phyloP scores from a whole-genome alignment of 2,888 invertebrate species.

The Himalopsyche japonica region DNA sequence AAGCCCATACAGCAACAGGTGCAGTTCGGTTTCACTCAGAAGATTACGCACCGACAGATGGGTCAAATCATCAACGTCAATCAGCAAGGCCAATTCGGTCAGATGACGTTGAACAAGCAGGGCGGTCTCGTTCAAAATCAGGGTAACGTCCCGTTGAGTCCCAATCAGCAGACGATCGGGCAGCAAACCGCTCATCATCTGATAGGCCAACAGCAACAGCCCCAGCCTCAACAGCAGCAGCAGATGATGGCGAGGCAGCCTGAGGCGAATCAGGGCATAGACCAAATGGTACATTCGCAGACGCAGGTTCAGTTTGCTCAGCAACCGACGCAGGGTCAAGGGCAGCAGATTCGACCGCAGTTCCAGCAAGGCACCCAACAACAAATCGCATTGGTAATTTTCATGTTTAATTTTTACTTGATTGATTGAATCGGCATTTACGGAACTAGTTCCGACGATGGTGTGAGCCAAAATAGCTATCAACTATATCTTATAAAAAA shows the following conservation, averaged over 20 bases:
- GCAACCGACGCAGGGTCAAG: conserved; percentile 43
- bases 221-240: conserved; percentile 1
- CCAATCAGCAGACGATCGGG: conserved; percentile 44
- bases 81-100: conserved; percentile 32
- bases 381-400: conserved; percentile 53
- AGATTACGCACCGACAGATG: conserved; percentile 22
- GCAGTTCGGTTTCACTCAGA: conserved; percentile 45
- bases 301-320: conserved; percentile 52
- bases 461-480: no score
- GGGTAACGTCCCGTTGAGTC: conserved; percentile 3
- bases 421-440: no score
- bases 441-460: no score
- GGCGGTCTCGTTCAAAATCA: background rate
- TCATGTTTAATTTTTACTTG: no score
- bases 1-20: conserved; percentile 33
- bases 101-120: conserved; percentile 30
- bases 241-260: conserved; percentile 7
- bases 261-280: conserved; percentile 24
- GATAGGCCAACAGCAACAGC: conserved; percentile 41
- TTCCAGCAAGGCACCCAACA: conserved; percentile 29
- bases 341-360: conserved; percentile 42
- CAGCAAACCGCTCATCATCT: conserved; percentile 51
- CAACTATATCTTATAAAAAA: no score
- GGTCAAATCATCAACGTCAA: conserved; percentile 29
- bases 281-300: conserved; percentile 39